Conservation (phyloP, 2,113 vertebrate species). For the Psittacus erithacus region DNA sequence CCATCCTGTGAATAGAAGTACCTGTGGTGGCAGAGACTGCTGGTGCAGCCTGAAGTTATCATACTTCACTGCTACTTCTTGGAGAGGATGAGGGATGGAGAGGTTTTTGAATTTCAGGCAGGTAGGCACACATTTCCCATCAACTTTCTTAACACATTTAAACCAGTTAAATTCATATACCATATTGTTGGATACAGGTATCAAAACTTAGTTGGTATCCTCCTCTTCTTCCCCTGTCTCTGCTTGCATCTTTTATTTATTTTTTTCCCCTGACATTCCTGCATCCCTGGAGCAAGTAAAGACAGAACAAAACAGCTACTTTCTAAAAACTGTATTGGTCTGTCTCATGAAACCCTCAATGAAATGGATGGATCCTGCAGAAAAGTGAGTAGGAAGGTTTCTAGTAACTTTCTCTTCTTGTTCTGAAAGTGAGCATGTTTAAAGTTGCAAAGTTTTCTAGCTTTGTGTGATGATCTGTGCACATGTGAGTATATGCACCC, state of each 20-base stretch:
- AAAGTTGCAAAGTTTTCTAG: not conserved
- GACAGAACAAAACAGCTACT: not conserved
- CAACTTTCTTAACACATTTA: not conserved
- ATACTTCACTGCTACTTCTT: not conserved
- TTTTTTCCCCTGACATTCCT: not conserved
- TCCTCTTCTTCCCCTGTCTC: not conserved
- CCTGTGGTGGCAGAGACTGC: not conserved
- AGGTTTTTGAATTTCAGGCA: not conserved
- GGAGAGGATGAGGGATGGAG: not conserved
- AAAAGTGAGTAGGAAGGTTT: not conserved
- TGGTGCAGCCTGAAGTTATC: not conserved
- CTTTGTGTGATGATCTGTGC: not conserved
- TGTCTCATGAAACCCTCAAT: not conserved
- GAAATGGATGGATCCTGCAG: not conserved
- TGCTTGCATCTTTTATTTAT: not conserved
- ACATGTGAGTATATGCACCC: not conserved
- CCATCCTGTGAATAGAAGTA: not conserved
- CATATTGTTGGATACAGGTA: not conserved
- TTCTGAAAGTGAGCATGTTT: not conserved
- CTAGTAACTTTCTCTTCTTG: not conserved
- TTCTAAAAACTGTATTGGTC: not conserved
- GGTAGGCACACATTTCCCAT: not conserved
- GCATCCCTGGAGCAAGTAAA: not conserved
- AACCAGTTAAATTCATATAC: not conserved
- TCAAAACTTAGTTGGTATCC: not conserved